phyloP scores from a whole-genome alignment of 2,888 invertebrate genomes.

The Pachliopta kotzebuea region DNA sequence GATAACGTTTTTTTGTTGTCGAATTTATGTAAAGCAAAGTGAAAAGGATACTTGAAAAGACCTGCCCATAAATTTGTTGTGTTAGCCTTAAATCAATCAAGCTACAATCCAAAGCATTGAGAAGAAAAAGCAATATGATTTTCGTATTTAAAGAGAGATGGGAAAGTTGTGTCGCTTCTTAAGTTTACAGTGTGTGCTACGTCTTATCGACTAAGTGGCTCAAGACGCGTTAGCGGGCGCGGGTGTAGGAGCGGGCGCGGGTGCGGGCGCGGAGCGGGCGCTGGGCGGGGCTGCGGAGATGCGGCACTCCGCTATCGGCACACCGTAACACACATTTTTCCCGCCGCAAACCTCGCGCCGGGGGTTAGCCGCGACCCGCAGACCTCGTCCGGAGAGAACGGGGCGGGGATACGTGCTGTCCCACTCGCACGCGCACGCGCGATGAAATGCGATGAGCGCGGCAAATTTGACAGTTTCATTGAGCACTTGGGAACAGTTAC shows the following conservation, averaged over 20 bases:
- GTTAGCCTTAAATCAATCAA: too few species aligned
- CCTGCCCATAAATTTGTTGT: too few species aligned
- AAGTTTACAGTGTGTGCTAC: slow-evolving; percentile 57
- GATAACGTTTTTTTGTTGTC: too few species aligned
- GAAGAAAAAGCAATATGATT: not conserved
- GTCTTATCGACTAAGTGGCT: slow-evolving; percentile 79
- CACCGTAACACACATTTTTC: slow-evolving; percentile 82
- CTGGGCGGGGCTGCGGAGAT: slow-evolving; percentile 63
- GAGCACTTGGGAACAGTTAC: not conserved
- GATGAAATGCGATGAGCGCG: slow-evolving; percentile 45
- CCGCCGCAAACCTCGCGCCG: slow-evolving; percentile 81
- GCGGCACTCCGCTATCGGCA: slow-evolving; percentile 78
- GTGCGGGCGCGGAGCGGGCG: slow-evolving; percentile 50
- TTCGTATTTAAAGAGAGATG: not conserved
- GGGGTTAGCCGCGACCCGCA: slow-evolving; percentile 81
- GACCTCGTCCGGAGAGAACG: slow-evolving; percentile 69
- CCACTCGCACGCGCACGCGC: slow-evolving; percentile 62
- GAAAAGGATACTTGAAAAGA: too few species aligned
- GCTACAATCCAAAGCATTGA: too few species aligned
- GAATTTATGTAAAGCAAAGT: too few species aligned
- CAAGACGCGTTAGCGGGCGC: slow-evolving; percentile 77
- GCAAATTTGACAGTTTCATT: slow-evolving; percentile 64
- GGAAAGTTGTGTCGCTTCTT: not conserved
- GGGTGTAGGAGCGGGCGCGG: slow-evolving; percentile 59
- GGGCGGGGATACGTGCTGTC: slow-evolving; percentile 45